Evolutionary conservation across 1,140 invertebrate genomes (phyloP).

Genomic region (Theocolax elegans): DNA sequence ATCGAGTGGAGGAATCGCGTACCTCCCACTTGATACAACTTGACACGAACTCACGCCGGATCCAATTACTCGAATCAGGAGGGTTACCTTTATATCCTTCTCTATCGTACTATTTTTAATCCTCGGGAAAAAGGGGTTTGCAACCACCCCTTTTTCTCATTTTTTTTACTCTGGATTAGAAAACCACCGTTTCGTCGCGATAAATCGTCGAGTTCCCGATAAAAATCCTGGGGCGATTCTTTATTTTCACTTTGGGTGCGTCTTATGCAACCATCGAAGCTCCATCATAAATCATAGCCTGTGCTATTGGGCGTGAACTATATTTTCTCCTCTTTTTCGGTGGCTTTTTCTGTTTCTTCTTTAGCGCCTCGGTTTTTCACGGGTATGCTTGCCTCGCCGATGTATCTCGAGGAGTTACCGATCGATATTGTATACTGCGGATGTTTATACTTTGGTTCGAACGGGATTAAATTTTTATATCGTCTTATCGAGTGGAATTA

Average conservation of each 20-base stretch:
- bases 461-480: too few species aligned
- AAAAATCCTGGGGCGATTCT: conserved; percentile 18
- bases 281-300: conserved; percentile 24
- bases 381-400: too few species aligned
- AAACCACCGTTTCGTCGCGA: conserved; percentile 20
- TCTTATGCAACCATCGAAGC: neutral
- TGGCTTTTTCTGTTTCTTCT: neutral
- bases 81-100: neutral
- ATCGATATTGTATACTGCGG: too few species aligned
- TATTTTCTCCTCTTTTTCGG: neutral
- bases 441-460: too few species aligned
- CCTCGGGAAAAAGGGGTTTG: neutral
- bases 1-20: conserved; percentile 19
- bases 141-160: neutral
- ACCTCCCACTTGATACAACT: conserved; percentile 19
- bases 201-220: conserved; percentile 16
- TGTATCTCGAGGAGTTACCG: too few species aligned
- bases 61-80: conserved; percentile 32
- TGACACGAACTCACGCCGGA: conserved; percentile 19
- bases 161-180: too few species aligned
- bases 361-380: neutral
- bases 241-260: conserved; percentile 23
- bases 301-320: conserved; percentile 19
- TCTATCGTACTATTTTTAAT: conserved; percentile 30
- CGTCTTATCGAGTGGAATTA: too few species aligned